Evolutionary conservation across 2,888 invertebrate genomes (phyloP).

Genomic region (Cheilosia pagana): DNA sequence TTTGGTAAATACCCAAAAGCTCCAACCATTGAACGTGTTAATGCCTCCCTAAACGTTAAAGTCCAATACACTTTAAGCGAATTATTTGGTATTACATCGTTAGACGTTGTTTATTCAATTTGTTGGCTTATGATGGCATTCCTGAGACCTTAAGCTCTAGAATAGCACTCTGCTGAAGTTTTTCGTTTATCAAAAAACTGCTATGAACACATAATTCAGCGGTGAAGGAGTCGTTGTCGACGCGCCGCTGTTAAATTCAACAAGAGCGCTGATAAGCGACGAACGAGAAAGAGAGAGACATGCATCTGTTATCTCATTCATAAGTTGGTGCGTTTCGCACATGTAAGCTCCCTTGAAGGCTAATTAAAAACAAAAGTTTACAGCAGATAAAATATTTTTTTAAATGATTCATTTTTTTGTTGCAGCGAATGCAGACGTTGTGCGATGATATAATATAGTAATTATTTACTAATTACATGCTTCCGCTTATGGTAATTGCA

Average conservation of each 20-base stretch:
- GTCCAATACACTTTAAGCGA: slow-evolving; percentile 23
- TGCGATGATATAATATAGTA: slow-evolving; percentile 35
- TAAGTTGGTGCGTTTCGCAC: background rate
- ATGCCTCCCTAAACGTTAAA: slow-evolving; percentile 17
- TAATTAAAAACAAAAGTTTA: slow-evolving; percentile 42
- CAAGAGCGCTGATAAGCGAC: slow-evolving; percentile 10
- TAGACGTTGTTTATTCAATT: slow-evolving; percentile 17
- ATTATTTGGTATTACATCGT: slow-evolving; percentile 53
- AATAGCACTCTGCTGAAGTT: slow-evolving; percentile 1
- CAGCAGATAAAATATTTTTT: background rate
- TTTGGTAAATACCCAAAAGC: slow-evolving; percentile 23
- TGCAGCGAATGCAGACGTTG: slow-evolving; percentile 4
- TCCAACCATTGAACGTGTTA: background rate
- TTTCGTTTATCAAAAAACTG: background rate
- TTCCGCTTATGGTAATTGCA: slow-evolving; percentile 51
- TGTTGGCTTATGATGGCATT: background rate
- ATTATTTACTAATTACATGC: slow-evolving; percentile 48
- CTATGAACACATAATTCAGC: slow-evolving; percentile 9
- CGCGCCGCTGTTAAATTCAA: background rate
- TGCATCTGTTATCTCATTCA: background rate
- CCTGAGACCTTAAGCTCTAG: slow-evolving; percentile 29
- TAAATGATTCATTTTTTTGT: slow-evolving; percentile 8
- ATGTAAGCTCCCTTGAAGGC: slow-evolving; percentile 40
- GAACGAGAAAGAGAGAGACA: too few relatives aligned
- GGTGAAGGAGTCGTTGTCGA: background rate